Base-by-base conservation (phyloP, 2,888 invertebrate genomes). In the Pheosia gnoma region DNA sequence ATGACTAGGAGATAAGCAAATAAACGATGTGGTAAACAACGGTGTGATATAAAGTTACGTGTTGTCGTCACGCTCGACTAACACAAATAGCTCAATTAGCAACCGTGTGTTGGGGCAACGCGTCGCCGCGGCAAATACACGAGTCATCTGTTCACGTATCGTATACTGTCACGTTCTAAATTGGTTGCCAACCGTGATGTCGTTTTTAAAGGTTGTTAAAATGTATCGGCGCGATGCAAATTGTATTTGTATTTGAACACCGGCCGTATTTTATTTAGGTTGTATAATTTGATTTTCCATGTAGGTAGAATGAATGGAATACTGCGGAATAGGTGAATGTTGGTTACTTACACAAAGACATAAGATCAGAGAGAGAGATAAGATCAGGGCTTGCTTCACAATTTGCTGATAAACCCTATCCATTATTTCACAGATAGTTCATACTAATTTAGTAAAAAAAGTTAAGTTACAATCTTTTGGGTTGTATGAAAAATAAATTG, bases 21-120 rank as follows among this genome's bases (percentile, higher is more conserved):
- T 25, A 25, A 25, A 25, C 25, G 25, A 25, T 0, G 25, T 25
- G 25, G 25, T 77, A 81, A 81, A 83, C 82, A 82, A 82, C 68
- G 72, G 60, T 67, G 55, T 65, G 68, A 79, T 84, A 79, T 84
- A 84, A 84, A 84, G 83, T 84, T 82, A 82, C 82, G 77, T 71
- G 81, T 85, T 73, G 81, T 78, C 84, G 85, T 85, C 84, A 85
- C 83, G 81, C 79, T 72, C 77, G 84, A 84, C 85, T 83, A 83
- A 80, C 89, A 89, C 89, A 89, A 91, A 91, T 89, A 86, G 90
- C 89, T 89, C 91, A 91, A 91, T 91, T 91, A 89, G 84, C 84
- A 74, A 79, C 79, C 81, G 80, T 81, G 80, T 79, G 78, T 77
- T 74, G 78, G 77, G 82, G 75, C 80, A 8, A 11, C 25, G 57